phyloP scores from a whole-genome alignment of 2,113 vertebrate species.

The Actinemys pallida region DNA sequence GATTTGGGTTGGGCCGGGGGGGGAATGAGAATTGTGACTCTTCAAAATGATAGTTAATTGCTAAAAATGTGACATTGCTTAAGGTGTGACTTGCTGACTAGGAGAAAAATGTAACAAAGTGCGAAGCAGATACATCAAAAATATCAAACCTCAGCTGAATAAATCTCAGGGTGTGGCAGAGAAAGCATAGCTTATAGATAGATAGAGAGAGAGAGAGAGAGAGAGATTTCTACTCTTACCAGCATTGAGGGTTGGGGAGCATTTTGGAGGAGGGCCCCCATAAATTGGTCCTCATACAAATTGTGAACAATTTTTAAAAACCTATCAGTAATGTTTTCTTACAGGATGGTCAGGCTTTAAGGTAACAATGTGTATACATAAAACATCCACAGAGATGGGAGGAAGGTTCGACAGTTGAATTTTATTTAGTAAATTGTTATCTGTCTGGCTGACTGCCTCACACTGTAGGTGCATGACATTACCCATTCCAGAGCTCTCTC shows the following conservation, averaged over 20 bases:
- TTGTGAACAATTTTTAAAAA: neutral
- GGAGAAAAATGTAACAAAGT: constrained; percentile 66
- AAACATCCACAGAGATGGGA: constrained; percentile 21
- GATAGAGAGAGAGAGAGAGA: too few species aligned
- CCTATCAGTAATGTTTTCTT: neutral
- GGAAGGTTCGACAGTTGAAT: neutral
- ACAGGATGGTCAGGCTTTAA: neutral
- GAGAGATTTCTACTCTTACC: neutral
- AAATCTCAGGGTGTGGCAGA: constrained; percentile 10
- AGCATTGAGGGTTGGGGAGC: neutral
- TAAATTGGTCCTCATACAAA: neutral
- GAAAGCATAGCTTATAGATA: neutral
- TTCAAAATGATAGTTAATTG: constrained; percentile 72
- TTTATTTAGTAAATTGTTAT: neutral
- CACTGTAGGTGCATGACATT: neutral
- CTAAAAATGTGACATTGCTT: constrained; percentile 56
- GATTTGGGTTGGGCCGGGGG: neutral
- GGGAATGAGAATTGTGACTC: constrained; percentile 49
- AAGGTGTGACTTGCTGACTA: constrained; percentile 66
- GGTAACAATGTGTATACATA: neutral
- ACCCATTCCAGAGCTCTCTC: neutral
- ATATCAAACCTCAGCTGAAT: constrained; percentile 33
- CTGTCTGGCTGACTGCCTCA: neutral
- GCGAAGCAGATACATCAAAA: constrained; percentile 49
- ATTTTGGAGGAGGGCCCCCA: neutral